These are phyloP conservation scores for Busseola fusca DNA, from an alignment of 2,888 invertebrate genomes.

Conservation along the genomic window DNA sequence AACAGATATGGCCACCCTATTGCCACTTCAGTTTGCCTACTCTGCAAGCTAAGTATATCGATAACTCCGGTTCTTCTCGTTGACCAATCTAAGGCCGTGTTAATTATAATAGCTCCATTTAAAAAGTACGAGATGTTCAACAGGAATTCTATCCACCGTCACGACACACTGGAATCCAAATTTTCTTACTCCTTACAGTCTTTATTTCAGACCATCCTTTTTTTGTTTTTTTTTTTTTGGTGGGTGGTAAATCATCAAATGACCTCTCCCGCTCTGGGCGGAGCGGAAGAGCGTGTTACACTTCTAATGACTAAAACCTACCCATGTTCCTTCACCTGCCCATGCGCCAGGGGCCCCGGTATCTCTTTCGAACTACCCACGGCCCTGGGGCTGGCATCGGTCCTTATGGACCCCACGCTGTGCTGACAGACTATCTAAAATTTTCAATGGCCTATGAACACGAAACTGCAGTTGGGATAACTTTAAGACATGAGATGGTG, in stretches of 20 bases:
- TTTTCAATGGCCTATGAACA: constrained; percentile 17
- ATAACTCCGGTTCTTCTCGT: background rate
- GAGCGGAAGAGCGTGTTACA: too few species aligned
- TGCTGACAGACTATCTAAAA: too few species aligned
- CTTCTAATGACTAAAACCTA: too few species aligned
- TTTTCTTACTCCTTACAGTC: constrained; percentile 28
- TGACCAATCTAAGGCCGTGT: background rate
- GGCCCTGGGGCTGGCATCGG: too few species aligned
- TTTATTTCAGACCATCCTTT: constrained; percentile 14
- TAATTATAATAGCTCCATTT: background rate
- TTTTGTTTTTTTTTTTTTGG: too few species aligned
- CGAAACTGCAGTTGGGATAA: constrained; percentile 26
- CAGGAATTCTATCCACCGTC: background rate
- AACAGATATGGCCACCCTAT: background rate
- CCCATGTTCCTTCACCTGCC: too few species aligned
- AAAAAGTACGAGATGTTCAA: background rate
- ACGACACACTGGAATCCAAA: background rate
- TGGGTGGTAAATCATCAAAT: too few species aligned
- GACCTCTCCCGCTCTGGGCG: too few species aligned
- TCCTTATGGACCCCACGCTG: too few species aligned
- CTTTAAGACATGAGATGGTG: constrained; percentile 22
- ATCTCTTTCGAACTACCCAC: too few species aligned
- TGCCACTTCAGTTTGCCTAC: background rate
- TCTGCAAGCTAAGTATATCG: background rate
- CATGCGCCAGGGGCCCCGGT: too few species aligned